Conservation (phyloP, 2,888 invertebrate species). For the Rhaphigaster nebulosa region DNA sequence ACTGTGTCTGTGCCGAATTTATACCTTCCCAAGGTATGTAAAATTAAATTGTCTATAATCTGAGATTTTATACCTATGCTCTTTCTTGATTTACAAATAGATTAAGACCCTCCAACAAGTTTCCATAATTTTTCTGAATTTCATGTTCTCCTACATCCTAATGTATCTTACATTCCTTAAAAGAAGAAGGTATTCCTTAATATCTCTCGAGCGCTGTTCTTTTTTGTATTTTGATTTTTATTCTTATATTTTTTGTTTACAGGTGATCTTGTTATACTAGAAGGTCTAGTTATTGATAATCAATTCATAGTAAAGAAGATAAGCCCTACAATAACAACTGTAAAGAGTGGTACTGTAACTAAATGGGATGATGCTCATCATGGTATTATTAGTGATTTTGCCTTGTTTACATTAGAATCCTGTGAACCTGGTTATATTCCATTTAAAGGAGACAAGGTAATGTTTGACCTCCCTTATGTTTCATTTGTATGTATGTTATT, state of each 20-base stretch:
- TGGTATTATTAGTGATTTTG: conserved; percentile 28
- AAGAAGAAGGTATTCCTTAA: neutral
- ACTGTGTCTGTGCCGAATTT: neutral
- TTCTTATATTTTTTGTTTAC: neutral
- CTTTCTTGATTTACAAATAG: neutral
- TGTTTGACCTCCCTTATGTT: neutral
- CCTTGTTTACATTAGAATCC: neutral
- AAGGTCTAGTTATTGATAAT: neutral
- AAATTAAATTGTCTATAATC: neutral
- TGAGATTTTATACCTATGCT: neutral
- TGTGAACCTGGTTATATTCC: conserved; percentile 49
- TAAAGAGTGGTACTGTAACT: conserved; percentile 10
- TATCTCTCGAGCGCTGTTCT: neutral
- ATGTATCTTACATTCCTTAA: too few relatives aligned
- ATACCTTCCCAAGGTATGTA: neutral
- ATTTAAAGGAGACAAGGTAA: conserved; percentile 1
- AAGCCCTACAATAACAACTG: neutral
- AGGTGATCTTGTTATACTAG: neutral
- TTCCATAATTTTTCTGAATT: neutral
- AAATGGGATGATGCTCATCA: neutral
- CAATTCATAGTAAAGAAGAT: neutral
- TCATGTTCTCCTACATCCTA: neutral
- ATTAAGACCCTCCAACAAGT: neutral
- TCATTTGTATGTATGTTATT: neutral
- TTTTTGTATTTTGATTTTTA: neutral